Conservation (phyloP, 2,888 invertebrate species). For the Opisthograptis luteolata region DNA sequence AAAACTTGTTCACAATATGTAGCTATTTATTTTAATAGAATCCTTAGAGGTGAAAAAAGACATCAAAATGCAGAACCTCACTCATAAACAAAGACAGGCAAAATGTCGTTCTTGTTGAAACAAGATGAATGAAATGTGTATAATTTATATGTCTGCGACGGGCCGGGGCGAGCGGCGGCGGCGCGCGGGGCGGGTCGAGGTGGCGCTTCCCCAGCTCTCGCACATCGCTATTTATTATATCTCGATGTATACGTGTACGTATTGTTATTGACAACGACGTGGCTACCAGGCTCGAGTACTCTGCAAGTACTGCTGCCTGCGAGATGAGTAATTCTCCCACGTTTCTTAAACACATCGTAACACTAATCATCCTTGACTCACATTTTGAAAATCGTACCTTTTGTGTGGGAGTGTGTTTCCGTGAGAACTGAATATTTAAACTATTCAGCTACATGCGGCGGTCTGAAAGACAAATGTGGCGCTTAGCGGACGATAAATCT, state of each 20-base stretch:
- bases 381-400: slow-evolving; percentile 79
- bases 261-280: slow-evolving; percentile 55
- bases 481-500: slow-evolving; percentile 10
- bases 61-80: slow-evolving; percentile 49
- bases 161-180: slow-evolving; percentile 38
- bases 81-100: slow-evolving; percentile 49
- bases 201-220: slow-evolving; percentile 53
- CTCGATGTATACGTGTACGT: slow-evolving; percentile 43
- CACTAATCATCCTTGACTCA: slow-evolving; percentile 79
- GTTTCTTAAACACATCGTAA: slow-evolving; percentile 66
- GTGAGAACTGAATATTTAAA: slow-evolving; percentile 73
- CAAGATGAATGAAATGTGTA: slow-evolving; percentile 63
- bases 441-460: slow-evolving; percentile 54
- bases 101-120: slow-evolving; percentile 49
- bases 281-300: slow-evolving; percentile 48
- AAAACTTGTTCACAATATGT: slow-evolving; percentile 50
- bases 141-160: slow-evolving; percentile 42
- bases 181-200: slow-evolving; percentile 36
- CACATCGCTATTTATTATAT: slow-evolving; percentile 50
- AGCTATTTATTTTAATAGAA: slow-evolving; percentile 28
- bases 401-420: slow-evolving; percentile 74
- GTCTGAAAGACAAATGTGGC: slow-evolving; percentile 41
- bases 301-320: slow-evolving; percentile 52
- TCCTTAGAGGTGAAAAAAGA: slow-evolving; percentile 41
- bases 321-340: slow-evolving; percentile 70